A percentile compares a stretch with the other conserved stretches of the same genome.
Conservation (phyloP, 2,113 vertebrate species). For the Phodopus roborovskii region DNA sequence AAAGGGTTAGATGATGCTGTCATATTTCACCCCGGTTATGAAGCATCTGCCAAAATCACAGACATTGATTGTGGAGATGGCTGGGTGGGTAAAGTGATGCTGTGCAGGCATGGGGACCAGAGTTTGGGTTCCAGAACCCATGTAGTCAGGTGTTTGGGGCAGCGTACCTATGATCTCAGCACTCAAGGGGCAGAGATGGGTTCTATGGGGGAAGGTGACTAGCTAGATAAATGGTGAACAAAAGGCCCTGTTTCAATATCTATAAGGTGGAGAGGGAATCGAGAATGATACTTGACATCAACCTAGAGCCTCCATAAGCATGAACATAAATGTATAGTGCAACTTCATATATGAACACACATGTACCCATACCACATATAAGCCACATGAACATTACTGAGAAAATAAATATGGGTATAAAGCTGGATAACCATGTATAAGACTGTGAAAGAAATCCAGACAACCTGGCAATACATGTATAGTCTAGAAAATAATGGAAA, state of each 20-base stretch:
- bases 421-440: neutral
- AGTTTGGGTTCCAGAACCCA: neutral
- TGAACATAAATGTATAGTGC: neutral
- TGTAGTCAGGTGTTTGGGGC: too few relatives aligned
- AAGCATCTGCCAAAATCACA: constrained; percentile 38
- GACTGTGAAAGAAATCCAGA: neutral
- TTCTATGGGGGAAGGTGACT: neutral
- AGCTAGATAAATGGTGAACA: neutral
- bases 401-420: neutral
- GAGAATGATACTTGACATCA: neutral
- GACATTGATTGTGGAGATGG: too few relatives aligned
- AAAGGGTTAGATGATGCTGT: neutral
- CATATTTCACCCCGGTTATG: neutral
- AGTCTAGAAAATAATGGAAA: neutral
- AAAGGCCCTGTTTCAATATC: neutral
- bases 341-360: neutral
- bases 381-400: neutral
- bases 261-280: neutral
- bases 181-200: neutral
- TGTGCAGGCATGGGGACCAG: neutral
- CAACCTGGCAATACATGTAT: neutral
- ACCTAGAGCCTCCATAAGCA: neutral
- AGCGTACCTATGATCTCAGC: neutral
- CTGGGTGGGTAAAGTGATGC: too few relatives aligned
- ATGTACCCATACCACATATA: neutral